Base-by-base conservation (phyloP, 2,797 vertebrate genomes). In the Nyctibius grandis region DNA sequence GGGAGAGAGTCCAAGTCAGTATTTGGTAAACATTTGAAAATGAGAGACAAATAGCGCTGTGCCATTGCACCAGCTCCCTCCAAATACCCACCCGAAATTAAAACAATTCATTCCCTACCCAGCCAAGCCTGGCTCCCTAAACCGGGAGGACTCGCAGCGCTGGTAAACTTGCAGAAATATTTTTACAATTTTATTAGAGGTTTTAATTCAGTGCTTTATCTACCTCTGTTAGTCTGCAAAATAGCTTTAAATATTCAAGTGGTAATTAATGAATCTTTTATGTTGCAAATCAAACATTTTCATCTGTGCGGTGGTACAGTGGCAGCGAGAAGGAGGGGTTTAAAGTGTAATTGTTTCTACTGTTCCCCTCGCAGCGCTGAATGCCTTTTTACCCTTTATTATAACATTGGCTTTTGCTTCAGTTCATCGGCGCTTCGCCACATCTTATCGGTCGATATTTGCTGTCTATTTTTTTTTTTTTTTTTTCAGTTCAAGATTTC, bases 241-340 rank as follows among this genome's bases (percentile, higher is more conserved):
- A 98, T 97, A 97, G 97, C 97, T 98, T 98, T 98, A 98, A 98
- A 98, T 98, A 98, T 98, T 98, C 98, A 98, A 98, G 97, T 98
- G 98, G 98, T 98, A 98, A 98, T 98, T 98, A 98, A 98, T 98
- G 97, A 98, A 98, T 98, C 98, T 98, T 98, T 98, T 98, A 98
- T 98, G 97, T 97, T 98, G 96, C 97, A 98, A 98, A 98, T 98
- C 98, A 98, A 98, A 98, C 96, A 97, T 98, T 98, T 98, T 98
- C 97, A 97, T 97, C 96, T 97, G 95, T 38, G 95, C 90, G 25
- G 95, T 88, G 95, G 93, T 95, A 93, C 90, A 76, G 95, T 64
- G 94, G 96, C 91, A 92, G 88, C 11, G 44, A 89, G 79, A 86
- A 96, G 95, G 93, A 96, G 95, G 95, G 96, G 91, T 97, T 98